These are phyloP conservation scores for Amazona vittata DNA, from an alignment of 2,113 vertebrate species.

Conservation along the genomic window DNA sequence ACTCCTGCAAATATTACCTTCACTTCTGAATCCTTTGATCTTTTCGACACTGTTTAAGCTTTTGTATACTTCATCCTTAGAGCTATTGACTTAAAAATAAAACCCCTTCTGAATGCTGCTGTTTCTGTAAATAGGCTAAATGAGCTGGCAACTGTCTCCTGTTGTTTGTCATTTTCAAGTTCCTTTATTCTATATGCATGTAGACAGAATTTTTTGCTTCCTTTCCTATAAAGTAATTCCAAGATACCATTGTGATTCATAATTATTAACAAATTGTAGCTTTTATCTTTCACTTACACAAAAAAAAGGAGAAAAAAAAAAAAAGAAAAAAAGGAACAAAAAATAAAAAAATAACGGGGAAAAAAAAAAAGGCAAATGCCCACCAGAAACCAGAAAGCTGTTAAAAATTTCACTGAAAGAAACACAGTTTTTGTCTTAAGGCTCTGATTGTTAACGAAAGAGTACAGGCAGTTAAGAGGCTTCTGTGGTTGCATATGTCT, in stretches of 20 bases:
- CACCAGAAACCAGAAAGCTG: background rate
- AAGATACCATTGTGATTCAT: background rate
- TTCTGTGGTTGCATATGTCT: constrained; percentile 11
- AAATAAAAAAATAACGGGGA: background rate
- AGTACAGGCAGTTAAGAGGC: background rate
- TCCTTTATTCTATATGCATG: background rate
- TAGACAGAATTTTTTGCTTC: background rate
- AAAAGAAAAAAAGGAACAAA: background rate
- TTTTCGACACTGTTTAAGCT: constrained; percentile 32
- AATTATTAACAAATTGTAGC: background rate
- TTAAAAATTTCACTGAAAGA: background rate
- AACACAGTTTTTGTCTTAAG: background rate
- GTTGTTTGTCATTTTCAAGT: background rate
- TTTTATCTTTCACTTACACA: background rate
- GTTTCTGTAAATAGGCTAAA: constrained; percentile 56
- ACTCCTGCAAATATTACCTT: background rate
- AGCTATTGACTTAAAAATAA: constrained; percentile 56
- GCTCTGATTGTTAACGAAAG: background rate
- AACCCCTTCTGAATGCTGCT: background rate
- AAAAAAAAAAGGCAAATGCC: background rate
- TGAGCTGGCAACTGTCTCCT: constrained; percentile 31
- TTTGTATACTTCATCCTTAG: constrained; percentile 23
- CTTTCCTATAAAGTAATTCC: background rate
- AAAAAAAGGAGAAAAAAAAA: background rate
- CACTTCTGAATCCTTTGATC: constrained; percentile 39